phyloP scores from a whole-genome alignment of 2,113 vertebrate genomes.

The Podarcis cretensis region DNA sequence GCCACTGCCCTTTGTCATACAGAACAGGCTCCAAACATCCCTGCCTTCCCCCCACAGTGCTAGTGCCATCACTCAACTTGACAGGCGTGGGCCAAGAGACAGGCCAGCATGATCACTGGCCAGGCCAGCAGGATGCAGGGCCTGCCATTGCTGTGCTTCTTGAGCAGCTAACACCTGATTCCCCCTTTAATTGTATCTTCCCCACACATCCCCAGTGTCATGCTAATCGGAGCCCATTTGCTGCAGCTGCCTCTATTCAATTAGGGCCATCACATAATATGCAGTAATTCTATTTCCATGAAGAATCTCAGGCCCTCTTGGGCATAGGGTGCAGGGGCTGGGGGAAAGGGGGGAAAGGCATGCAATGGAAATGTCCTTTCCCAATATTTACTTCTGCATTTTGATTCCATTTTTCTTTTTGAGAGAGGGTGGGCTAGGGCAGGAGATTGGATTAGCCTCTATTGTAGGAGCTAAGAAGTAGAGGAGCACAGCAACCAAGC shows the following conservation, averaged over 20 bases:
- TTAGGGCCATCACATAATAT: constrained; percentile 30
- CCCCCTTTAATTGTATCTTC: constrained; percentile 27
- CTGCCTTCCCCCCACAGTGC: not conserved
- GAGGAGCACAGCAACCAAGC: too few relatives aligned
- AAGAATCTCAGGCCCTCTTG: constrained; percentile 6
- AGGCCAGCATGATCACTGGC: not conserved
- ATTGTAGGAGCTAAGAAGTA: not conserved
- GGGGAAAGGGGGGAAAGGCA: not conserved
- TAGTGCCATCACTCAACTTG: constrained; percentile 20
- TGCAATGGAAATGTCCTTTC: not conserved
- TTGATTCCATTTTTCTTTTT: not conserved
- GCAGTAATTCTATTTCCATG: constrained; percentile 33
- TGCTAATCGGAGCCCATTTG: constrained; percentile 32
- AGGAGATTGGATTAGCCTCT: constrained; percentile 23
- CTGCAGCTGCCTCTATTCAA: constrained; percentile 29
- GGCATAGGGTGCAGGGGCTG: not conserved
- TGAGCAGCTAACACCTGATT: constrained; percentile 23
- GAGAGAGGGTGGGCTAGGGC: not conserved
- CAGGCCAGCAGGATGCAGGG: not conserved
- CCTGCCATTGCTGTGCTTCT: not conserved
- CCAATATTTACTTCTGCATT: constrained; percentile 24
- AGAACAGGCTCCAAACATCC: constrained; percentile 3
- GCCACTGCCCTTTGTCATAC: constrained; percentile 27
- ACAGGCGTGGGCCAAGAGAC: not conserved
- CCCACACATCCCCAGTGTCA: constrained; percentile 21